phyloP scores from a whole-genome alignment of 2,888 invertebrate genomes.

The Torymus texanus region DNA sequence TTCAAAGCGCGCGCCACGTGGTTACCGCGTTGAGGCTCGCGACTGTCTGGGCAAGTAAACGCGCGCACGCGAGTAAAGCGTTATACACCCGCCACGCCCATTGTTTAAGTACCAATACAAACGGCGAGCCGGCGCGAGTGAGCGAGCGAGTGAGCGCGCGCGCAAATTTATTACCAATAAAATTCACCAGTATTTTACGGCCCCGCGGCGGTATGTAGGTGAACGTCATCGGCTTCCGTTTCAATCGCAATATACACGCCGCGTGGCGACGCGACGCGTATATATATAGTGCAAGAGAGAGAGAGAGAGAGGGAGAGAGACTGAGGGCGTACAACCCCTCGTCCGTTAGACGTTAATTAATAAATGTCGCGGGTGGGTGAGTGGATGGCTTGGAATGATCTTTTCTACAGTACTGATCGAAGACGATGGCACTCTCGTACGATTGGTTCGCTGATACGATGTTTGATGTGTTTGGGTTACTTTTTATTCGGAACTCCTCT shows the following conservation, averaged over 20 bases:
- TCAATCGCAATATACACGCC: slow-evolving; percentile 59
- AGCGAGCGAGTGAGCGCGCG: slow-evolving; percentile 52
- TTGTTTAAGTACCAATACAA: slow-evolving; percentile 64
- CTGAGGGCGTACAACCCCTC: neutral
- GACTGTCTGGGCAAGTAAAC: slow-evolving; percentile 49
- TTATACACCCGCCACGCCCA: slow-evolving; percentile 59
- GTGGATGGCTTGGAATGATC: slow-evolving; percentile 10
- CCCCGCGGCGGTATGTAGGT: slow-evolving; percentile 61
- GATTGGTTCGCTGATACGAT: no score
- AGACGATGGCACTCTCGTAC: neutral
- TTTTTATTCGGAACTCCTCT: no score
- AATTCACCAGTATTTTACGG: slow-evolving; percentile 69
- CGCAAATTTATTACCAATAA: slow-evolving; percentile 70
- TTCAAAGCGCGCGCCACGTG: slow-evolving; percentile 22
- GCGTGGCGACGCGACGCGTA: slow-evolving; percentile 48
- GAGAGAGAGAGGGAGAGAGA: no score
- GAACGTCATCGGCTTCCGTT: slow-evolving; percentile 63
- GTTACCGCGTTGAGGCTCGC: slow-evolving; percentile 38
- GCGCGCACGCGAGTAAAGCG: slow-evolving; percentile 21
- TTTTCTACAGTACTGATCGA: neutral
- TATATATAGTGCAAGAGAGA: neutral
- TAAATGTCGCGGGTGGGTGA: slow-evolving; percentile 33
- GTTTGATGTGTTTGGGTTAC: no score
- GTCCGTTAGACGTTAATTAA: slow-evolving; percentile 38
- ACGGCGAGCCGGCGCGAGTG: slow-evolving; percentile 53